Evolutionary conservation across 2,797 vertebrate genomes (phyloP).

Genomic region (Todus mexicanus): DNA sequence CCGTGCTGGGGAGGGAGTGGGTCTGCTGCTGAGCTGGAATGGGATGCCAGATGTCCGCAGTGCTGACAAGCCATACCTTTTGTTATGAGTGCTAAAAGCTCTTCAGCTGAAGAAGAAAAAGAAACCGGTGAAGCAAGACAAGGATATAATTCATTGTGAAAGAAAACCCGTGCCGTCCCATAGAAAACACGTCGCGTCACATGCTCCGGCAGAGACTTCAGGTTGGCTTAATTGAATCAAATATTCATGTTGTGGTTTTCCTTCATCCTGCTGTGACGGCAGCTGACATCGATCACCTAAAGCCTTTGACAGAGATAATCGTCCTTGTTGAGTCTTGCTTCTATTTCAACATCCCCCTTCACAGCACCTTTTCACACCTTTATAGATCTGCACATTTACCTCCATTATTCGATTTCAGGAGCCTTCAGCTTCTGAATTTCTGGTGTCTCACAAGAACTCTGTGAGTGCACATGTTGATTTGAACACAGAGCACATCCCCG

Average conservation of each 20-base stretch:
- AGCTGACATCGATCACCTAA: slow-evolving; percentile 37
- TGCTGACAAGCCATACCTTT: neutral
- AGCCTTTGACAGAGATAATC: slow-evolving; percentile 35
- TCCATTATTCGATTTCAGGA: neutral
- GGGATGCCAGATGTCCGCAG: neutral
- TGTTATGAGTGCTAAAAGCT: neutral
- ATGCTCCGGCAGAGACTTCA: neutral
- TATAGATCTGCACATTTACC: neutral
- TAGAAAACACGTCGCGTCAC: neutral
- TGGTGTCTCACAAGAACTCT: neutral
- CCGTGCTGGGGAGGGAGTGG: neutral
- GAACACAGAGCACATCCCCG: neutral
- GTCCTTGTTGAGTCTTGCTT: slow-evolving; percentile 25
- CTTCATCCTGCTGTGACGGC: neutral
- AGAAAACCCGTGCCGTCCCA: neutral
- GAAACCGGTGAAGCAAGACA: neutral
- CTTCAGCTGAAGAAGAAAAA: neutral
- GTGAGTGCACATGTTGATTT: neutral
- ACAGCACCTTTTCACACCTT: slow-evolving; percentile 11
- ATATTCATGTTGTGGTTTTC: slow-evolving; percentile 52
- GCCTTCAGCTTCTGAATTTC: neutral
- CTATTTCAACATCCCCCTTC: neutral
- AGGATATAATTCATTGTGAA: neutral
- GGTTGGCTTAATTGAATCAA: slow-evolving; percentile 45
- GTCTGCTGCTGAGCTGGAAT: neutral